phyloP scores from a whole-genome alignment of 64 coral and sea anemone species.

The Montipora sp. region DNA sequence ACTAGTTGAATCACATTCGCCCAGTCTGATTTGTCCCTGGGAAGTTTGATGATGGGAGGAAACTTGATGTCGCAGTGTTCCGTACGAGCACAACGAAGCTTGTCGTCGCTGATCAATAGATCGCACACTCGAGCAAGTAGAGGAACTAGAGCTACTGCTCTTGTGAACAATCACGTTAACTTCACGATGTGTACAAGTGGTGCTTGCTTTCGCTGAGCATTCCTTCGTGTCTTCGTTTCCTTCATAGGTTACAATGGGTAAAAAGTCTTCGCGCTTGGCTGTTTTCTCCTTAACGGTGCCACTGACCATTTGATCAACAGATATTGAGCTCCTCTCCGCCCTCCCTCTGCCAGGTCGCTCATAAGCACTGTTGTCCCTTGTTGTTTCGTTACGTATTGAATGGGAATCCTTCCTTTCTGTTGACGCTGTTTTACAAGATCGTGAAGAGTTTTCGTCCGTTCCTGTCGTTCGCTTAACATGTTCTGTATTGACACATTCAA shows the following conservation, averaged over 20 bases:
- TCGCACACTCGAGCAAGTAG: constrained; percentile 25
- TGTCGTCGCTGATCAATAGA: background rate
- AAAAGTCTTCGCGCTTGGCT: background rate
- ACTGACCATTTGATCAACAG: background rate
- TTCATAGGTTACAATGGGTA: constrained; percentile 24
- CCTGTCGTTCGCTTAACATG: background rate
- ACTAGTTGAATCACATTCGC: background rate
- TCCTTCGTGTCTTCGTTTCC: background rate
- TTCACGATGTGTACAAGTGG: background rate
- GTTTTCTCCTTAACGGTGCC: background rate
- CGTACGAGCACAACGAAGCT: background rate
- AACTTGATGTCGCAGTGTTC: background rate
- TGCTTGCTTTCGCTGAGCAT: background rate
- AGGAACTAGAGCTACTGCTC: constrained; percentile 25
- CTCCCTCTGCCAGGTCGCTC: background rate
- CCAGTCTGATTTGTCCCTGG: background rate
- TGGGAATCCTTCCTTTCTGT: background rate
- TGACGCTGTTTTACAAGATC: background rate
- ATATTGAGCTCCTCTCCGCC: background rate
- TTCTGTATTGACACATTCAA: background rate
- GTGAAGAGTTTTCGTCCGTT: background rate
- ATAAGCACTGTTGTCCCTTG: background rate
- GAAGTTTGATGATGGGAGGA: background rate
- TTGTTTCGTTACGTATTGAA: background rate
- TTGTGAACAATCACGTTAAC: constrained; percentile 42